These are phyloP conservation scores for Brachyhypopomus gauderio DNA, from an alignment of 2,113 vertebrate species.

Conservation along the genomic window DNA sequence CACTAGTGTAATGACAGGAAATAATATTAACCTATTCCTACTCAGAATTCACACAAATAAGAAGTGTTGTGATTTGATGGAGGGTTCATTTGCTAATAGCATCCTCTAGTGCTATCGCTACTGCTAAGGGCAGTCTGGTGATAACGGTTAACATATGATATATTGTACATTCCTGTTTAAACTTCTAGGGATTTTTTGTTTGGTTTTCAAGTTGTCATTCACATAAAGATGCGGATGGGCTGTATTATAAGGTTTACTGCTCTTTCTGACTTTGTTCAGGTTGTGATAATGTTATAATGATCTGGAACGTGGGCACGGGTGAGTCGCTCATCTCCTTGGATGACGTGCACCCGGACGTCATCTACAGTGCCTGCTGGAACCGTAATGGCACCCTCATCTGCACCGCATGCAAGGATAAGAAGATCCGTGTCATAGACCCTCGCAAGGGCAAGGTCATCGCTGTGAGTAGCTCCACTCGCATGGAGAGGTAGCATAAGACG, in stretches of 20 bases:
- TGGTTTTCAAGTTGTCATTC: not conserved
- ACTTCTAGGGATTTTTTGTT: too few species aligned
- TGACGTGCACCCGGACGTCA: slow-evolving; percentile 95
- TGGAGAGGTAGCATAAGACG: not conserved
- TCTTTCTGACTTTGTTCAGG: slow-evolving; percentile 68
- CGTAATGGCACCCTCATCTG: slow-evolving; percentile 92
- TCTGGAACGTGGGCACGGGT: slow-evolving; percentile 98
- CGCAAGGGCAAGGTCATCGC: slow-evolving; percentile 87
- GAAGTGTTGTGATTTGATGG: too few species aligned
- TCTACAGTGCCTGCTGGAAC: slow-evolving; percentile 96
- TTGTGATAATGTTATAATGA: slow-evolving; percentile 89
- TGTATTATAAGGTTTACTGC: not conserved
- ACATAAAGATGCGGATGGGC: not conserved
- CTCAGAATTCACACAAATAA: too few species aligned
- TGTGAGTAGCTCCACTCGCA: slow-evolving; percentile 72
- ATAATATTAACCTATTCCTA: too few species aligned
- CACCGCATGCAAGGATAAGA: slow-evolving; percentile 97
- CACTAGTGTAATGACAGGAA: too few species aligned
- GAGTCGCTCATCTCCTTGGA: slow-evolving; percentile 90
- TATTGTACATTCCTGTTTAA: too few species aligned
- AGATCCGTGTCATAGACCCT: slow-evolving; percentile 92
- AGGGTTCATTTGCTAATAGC: too few species aligned
- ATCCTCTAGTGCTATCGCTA: too few species aligned
- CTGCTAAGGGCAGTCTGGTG: too few species aligned
- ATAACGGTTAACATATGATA: too few species aligned